Base-by-base conservation (phyloP, 1,140 invertebrate genomes). In the Holcopasites calliopsidis region DNA sequence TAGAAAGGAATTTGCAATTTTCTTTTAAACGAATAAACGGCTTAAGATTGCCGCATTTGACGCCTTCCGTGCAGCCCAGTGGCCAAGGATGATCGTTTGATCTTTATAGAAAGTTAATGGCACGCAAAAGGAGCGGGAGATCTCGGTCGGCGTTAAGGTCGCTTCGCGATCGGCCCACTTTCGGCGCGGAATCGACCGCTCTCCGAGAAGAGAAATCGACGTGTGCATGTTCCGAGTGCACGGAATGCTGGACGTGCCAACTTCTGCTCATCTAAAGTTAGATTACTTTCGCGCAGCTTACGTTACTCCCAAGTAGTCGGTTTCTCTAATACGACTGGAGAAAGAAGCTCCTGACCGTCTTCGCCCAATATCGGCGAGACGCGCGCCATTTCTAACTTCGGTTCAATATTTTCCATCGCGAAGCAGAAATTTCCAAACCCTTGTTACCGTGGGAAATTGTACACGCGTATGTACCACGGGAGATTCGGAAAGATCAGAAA, bases 131-230 rank as follows among this genome's bases (percentile, higher is more conserved):
- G 57, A 72, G 40, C 21, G 65, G 69, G 42, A 66, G 70, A 62
- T 74, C 66, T 68, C 31, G 79, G 7, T 44, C 40, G 44, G 35
- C 57, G 80, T 84, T 82, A 82, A 83, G 77, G 42, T 44, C 70
- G 80, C 55, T 50, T 49, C 57, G 73, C 55, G 76, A 84, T 84
- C 82, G 76, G 77, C 82, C 77, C 74, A 85, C 84, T 85, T 85
- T 85, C 84, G 49, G 66, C 61, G 62, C 33, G 58, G 44, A 49
- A 65, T 11, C 52, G 58, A 72, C 21, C 71, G 50, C 57, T 55
- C 38, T 42, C 65, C 49, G 21, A 42, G 69, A 82, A 60, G 82
- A 80, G 82, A 84, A 84, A 84, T 84, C 80, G 82, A 74, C 79
- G 65, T 38, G 58, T 44, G 38, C 47, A 38, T 72, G 28, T 18